Evolutionary conservation across 1,140 invertebrate species (phyloP).

Genomic region (Cydia fagiglandana): DNA sequence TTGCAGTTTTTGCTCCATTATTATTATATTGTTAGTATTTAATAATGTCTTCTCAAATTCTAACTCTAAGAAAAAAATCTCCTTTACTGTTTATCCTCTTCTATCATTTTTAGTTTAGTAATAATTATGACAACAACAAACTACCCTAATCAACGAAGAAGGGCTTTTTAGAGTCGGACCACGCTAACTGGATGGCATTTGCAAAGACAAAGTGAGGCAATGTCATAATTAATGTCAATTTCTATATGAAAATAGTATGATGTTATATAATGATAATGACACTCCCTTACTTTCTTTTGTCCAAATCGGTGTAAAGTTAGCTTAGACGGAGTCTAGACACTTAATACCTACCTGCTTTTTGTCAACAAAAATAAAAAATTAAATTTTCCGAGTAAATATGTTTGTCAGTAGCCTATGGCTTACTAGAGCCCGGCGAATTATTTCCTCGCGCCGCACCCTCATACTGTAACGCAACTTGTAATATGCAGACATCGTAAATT

Average conservation of each 20-base stretch:
- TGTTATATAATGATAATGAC: no score
- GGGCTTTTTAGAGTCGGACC: neutral
- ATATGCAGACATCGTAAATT: no score
- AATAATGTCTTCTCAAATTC: slow-evolving; percentile 19
- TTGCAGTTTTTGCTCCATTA: slow-evolving; percentile 29
- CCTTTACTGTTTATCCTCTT: slow-evolving; percentile 10
- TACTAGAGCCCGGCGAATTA: neutral
- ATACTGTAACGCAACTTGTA: no score
- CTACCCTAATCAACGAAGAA: neutral
- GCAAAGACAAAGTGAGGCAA: no score
- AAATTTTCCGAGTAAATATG: neutral
- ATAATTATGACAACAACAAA: neutral
- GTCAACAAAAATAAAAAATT: neutral
- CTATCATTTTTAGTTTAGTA: slow-evolving; percentile 4
- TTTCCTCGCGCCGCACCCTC: no score
- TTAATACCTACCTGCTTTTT: no score
- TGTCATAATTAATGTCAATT: no score
- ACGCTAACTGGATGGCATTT: neutral
- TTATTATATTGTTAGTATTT: slow-evolving; percentile 19
- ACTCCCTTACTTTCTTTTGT: neutral
- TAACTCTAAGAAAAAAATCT: slow-evolving; percentile 1
- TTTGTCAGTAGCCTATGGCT: neutral
- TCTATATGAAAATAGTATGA: no score
- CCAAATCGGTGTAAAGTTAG: neutral
- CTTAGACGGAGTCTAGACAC: no score